Percentiles rank a stretch among this genome's conserved stretches.
These are phyloP conservation scores for Dicrurus megarhynchus DNA, from an alignment of 2,113 vertebrate genomes.

Conservation along the genomic window DNA sequence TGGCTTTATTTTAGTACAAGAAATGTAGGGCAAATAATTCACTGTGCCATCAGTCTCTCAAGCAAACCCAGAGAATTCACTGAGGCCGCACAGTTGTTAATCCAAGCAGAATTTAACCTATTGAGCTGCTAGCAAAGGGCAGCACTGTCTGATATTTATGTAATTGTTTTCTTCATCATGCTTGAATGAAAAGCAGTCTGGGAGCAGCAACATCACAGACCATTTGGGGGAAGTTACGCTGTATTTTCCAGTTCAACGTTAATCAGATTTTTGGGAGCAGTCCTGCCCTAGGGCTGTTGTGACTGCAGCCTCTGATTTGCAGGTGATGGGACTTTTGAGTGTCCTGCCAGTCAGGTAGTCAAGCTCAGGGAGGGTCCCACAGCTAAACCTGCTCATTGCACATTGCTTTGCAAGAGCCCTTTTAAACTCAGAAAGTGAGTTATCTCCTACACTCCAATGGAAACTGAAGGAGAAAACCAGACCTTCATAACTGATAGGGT, in stretches of 20 bases:
- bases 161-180: conserved; percentile 11
- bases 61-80: not conserved
- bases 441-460: not conserved
- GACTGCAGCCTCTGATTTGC: not conserved
- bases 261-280: not conserved
- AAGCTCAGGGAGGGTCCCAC: not conserved
- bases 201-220: not conserved
- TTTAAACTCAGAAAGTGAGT: not conserved
- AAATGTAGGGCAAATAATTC: not conserved
- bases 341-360: not conserved
- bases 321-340: not conserved
- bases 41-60: not conserved
- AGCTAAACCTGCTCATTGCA: not conserved
- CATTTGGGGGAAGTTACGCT: not conserved
- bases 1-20: not conserved
- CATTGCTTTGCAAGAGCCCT: not conserved
- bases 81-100: not conserved
- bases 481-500: not conserved
- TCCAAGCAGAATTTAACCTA: conserved; percentile 35
- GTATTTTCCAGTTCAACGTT: not conserved
- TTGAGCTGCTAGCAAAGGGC: not conserved
- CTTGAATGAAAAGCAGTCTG: not conserved
- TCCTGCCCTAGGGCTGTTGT: not conserved
- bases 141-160: not conserved
- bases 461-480: not conserved